Evolutionary conservation across 2,888 invertebrate genomes (phyloP).

Genomic region (Pherbina coryleti): DNA sequence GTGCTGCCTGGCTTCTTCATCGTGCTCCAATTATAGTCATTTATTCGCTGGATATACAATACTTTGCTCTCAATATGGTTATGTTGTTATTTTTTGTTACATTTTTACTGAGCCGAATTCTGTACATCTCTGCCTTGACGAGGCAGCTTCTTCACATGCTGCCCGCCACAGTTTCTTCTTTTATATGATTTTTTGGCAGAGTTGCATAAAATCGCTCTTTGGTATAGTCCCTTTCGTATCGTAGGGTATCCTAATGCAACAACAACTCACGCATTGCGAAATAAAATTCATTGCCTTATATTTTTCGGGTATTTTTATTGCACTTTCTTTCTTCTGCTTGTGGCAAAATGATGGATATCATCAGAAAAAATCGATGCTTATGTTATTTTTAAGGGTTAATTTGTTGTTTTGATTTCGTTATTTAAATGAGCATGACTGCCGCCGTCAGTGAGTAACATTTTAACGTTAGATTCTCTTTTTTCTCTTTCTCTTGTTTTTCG

Average conservation of each 20-base stretch:
- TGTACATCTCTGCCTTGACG: background rate
- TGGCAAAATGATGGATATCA: background rate
- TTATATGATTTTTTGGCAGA: conserved; percentile 18
- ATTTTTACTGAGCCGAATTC: background rate
- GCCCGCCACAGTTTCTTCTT: background rate
- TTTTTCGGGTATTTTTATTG: background rate
- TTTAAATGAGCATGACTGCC: conserved; percentile 38
- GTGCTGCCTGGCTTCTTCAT: background rate
- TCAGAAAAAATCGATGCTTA: conserved; percentile 28
- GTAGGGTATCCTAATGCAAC: too few relatives aligned
- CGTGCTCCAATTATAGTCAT: background rate
- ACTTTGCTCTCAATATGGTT: too few relatives aligned
- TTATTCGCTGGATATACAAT: background rate
- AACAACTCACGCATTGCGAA: background rate
- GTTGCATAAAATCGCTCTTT: background rate
- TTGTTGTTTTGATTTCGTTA: conserved; percentile 39
- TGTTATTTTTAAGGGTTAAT: conserved; percentile 52
- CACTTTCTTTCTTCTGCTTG: background rate
- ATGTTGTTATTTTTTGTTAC: background rate
- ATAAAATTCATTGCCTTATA: background rate
- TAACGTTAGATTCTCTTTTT: background rate
- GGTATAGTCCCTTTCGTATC: too few relatives aligned
- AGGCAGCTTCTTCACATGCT: background rate
- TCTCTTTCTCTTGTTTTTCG: background rate
- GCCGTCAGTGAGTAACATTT: conserved; percentile 28